Evolutionary conservation across 2,797 vertebrate genomes (phyloP).

Genomic region (Anisognathus igniventris): DNA sequence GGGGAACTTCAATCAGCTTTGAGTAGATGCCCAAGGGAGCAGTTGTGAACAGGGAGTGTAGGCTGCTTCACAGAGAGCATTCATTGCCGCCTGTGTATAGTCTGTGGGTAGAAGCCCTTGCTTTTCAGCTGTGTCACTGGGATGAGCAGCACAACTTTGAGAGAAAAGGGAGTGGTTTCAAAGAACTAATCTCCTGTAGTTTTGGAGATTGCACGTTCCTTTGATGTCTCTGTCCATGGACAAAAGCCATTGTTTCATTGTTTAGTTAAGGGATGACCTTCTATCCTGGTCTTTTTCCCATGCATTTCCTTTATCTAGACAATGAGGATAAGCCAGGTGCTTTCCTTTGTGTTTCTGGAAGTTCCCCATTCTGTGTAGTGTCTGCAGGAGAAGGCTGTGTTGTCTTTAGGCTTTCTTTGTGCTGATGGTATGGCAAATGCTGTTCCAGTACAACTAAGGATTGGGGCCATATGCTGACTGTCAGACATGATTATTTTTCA

Average conservation of each 20-base stretch:
- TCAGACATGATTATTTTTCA: conserved; percentile 55
- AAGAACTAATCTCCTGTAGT: neutral
- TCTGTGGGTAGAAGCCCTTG: neutral
- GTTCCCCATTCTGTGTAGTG: neutral
- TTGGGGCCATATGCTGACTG: neutral
- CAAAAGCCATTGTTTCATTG: neutral
- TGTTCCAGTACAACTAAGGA: neutral
- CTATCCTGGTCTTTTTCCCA: neutral
- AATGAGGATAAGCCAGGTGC: neutral
- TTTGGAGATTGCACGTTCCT: neutral
- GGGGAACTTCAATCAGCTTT: neutral
- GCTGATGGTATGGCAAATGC: neutral
- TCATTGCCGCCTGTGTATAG: neutral
- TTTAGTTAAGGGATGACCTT: neutral
- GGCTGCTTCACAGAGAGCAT: fast-evolving
- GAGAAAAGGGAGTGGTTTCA: neutral
- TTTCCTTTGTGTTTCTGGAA: neutral
- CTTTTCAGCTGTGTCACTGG: neutral
- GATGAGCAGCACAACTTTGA: neutral
- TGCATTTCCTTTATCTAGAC: neutral
- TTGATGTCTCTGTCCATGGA: neutral
- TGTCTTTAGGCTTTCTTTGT: neutral
- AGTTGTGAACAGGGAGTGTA: neutral
- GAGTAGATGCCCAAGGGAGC: neutral
- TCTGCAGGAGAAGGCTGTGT: neutral